phyloP scores from a whole-genome alignment of 2,888 invertebrate genomes.

The Rugalucina vietnamica region DNA sequence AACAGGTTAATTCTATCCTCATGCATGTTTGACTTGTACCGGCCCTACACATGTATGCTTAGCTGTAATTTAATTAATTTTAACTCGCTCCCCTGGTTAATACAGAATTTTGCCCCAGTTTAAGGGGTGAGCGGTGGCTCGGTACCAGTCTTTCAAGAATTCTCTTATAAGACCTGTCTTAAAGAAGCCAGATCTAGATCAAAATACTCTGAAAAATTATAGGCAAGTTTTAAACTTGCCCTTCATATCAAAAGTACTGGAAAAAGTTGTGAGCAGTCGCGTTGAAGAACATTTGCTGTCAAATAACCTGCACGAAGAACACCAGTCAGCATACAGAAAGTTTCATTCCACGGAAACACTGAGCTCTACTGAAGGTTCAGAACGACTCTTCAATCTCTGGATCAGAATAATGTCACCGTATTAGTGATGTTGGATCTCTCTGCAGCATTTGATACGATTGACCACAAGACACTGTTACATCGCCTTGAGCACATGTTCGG shows the following conservation, averaged over 20 bases:
- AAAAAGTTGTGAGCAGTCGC: constrained; percentile 39
- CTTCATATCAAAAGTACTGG: constrained; percentile 43
- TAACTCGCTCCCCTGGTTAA: too few relatives aligned
- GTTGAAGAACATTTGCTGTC: constrained; percentile 31
- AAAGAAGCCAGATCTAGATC: constrained; percentile 30
- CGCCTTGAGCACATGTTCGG: constrained; percentile 26
- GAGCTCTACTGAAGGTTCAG: constrained; percentile 44
- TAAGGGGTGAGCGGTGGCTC: too few relatives aligned
- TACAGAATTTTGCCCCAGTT: too few relatives aligned
- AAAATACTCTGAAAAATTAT: constrained; percentile 37
- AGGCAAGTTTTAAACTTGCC: constrained; percentile 56
- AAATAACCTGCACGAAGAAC: constrained; percentile 40
- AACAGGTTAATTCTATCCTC: too few relatives aligned
- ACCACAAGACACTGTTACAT: constrained; percentile 34
- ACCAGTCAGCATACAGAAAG: constrained; percentile 46
- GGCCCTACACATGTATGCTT: too few relatives aligned
- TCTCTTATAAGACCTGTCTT: constrained; percentile 32
- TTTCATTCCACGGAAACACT: constrained; percentile 48
- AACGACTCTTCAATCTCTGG: constrained; percentile 45
- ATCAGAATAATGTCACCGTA: constrained; percentile 36
- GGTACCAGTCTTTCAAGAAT: too few relatives aligned
- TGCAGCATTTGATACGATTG: constrained; percentile 53
- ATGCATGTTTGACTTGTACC: too few relatives aligned
- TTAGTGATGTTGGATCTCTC: constrained; percentile 47
- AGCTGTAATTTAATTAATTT: too few relatives aligned